phyloP scores from a whole-genome alignment of 2,888 invertebrate species.

The Lissocephala sabroskyi region DNA sequence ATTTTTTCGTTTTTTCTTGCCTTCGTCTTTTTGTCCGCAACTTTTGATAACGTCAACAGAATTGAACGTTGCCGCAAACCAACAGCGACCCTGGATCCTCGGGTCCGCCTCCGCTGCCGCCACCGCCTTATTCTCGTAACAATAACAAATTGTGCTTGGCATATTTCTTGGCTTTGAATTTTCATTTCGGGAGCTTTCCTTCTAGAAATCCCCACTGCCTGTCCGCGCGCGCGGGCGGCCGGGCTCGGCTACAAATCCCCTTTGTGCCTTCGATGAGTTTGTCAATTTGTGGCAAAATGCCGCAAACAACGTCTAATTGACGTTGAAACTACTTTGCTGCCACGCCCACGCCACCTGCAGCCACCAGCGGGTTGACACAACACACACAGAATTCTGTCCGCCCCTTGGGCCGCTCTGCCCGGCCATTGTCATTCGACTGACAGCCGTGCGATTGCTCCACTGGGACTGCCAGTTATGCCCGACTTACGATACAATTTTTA shows the following conservation, averaged over 20 bases:
- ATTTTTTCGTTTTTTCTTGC: constrained; percentile 7
- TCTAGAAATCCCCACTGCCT: neutral
- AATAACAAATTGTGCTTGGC: constrained; percentile 24
- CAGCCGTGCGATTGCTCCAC: constrained; percentile 44
- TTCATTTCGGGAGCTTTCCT: constrained; percentile 36
- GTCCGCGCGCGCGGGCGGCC: no score
- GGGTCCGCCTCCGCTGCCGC: no score
- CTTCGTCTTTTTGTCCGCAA: constrained; percentile 31
- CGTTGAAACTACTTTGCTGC: constrained; percentile 48
- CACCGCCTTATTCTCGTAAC: no score
- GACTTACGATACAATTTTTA: constrained; percentile 43
- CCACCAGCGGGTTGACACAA: no score
- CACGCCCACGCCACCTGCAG: neutral
- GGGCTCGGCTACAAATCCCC: constrained; percentile 6
- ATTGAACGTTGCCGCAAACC: constrained; percentile 34
- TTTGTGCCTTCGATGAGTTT: constrained; percentile 41
- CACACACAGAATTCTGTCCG: constrained; percentile 1
- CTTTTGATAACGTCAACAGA: constrained; percentile 64
- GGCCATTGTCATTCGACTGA: constrained; percentile 23
- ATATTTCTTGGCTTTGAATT: constrained; percentile 43
- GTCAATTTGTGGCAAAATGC: constrained; percentile 62
- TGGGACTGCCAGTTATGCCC: constrained; percentile 30
- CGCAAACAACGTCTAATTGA: constrained; percentile 63
- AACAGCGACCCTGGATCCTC: neutral
- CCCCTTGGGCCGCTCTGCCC: constrained; percentile 3